Conservation (phyloP, 2,888 invertebrate genomes). For the Pyrochroa serraticornis region DNA sequence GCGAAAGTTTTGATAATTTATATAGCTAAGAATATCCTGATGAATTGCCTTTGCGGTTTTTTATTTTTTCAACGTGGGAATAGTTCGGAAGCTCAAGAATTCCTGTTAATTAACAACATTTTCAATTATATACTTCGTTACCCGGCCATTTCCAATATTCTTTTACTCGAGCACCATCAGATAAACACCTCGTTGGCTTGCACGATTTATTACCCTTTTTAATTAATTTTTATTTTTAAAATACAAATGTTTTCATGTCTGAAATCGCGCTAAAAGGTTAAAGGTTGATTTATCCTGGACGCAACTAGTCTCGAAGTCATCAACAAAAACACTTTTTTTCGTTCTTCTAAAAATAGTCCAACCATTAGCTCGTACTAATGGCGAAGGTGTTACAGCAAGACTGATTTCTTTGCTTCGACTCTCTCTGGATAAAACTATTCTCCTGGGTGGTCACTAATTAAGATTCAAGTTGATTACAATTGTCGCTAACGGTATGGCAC, state of each 20-base stretch:
- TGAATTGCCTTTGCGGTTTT: slow-evolving; percentile 19
- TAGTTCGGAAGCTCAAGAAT: slow-evolving; percentile 44
- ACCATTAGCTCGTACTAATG: slow-evolving; percentile 59
- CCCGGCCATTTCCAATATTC: slow-evolving; percentile 38
- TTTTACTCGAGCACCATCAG: slow-evolving; percentile 20
- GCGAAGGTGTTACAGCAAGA: slow-evolving; percentile 55
- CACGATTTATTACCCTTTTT: slow-evolving; percentile 21
- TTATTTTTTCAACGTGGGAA: slow-evolving; percentile 35
- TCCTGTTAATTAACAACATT: slow-evolving; percentile 50
- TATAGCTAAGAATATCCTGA: neutral
- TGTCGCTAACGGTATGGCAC: slow-evolving; percentile 60
- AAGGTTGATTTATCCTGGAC: too few relatives aligned
- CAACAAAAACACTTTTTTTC: slow-evolving; percentile 29
- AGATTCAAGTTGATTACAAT: slow-evolving; percentile 61
- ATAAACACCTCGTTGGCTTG: slow-evolving; percentile 27
- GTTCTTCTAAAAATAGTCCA: slow-evolving; percentile 53
- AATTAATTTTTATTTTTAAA: neutral
- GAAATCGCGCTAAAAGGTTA: slow-evolving; percentile 9
- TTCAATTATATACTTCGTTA: slow-evolving; percentile 49
- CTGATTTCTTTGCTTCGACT: slow-evolving; percentile 51
- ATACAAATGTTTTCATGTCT: slow-evolving; percentile 7
- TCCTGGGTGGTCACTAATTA: slow-evolving; percentile 61
- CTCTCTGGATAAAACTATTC: slow-evolving; percentile 54
- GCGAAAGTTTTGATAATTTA: slow-evolving; percentile 13
- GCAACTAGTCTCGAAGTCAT: neutral